Evolutionary conservation across 2,113 vertebrate species (phyloP).

Genomic region (Desmodus rotundus): DNA sequence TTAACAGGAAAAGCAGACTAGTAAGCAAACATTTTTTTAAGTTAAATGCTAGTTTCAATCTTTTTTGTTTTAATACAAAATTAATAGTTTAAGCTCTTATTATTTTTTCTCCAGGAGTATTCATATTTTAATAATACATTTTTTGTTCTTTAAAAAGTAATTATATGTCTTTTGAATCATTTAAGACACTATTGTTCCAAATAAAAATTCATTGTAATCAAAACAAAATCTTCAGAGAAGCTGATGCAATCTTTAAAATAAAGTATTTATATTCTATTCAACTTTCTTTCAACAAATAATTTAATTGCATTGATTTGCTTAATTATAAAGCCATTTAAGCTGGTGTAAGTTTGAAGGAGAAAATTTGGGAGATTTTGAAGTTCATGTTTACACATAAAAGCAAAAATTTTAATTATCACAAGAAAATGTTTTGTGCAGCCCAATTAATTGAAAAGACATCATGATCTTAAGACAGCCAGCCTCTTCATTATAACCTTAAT

Average conservation of each 20-base stretch:
- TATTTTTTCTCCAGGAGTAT: background rate
- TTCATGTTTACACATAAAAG: background rate
- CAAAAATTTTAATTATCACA: slow-evolving; percentile 29
- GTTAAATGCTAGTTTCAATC: background rate
- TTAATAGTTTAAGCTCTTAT: background rate
- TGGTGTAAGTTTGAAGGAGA: background rate
- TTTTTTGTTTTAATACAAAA: background rate
- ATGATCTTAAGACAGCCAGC: background rate
- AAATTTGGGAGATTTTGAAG: background rate
- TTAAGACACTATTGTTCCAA: background rate
- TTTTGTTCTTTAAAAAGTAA: background rate
- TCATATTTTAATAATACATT: background rate
- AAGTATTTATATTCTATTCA: background rate
- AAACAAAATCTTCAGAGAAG: background rate
- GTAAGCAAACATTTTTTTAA: background rate
- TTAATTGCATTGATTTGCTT: background rate
- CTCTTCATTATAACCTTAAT: slow-evolving; percentile 14
- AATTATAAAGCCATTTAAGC: background rate
- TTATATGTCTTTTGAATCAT: background rate
- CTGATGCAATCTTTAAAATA: background rate
- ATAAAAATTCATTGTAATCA: background rate
- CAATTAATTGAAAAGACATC: slow-evolving; percentile 11
- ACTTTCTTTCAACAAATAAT: background rate
- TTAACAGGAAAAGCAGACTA: slow-evolving; percentile 33
- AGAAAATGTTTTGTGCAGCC: background rate